These are phyloP conservation scores for Numenius arquata DNA, from an alignment of 2,113 vertebrate species.

Conservation along the genomic window DNA sequence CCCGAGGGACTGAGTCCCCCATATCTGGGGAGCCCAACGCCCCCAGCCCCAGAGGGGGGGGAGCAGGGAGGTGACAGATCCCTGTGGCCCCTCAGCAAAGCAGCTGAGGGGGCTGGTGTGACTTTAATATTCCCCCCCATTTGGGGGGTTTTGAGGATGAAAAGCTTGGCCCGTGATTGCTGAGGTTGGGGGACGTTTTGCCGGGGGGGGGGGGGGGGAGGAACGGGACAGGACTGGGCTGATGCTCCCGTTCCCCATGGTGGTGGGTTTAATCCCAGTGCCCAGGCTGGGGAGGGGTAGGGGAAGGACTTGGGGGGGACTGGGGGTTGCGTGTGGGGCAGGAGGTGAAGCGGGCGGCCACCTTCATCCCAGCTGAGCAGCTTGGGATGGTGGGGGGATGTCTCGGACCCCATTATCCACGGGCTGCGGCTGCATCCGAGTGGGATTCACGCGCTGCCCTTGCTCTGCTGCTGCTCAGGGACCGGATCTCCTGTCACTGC, in stretches of 20 bases:
- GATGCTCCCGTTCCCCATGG: not conserved
- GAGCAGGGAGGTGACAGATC: not conserved
- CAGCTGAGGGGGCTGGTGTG: not conserved
- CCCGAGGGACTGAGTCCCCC: not conserved
- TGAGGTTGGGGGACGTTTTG: not conserved
- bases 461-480: not conserved
- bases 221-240: not conserved
- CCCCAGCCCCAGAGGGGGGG: too few relatives aligned
- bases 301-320: not conserved
- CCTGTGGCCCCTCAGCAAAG: not conserved
- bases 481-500: not conserved
- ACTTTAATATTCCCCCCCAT: not conserved
- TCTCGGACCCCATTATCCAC: rapidly evolving
- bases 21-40: not conserved
- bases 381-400: rapidly evolving
- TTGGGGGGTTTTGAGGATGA: not conserved
- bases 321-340: not conserved
- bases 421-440: not conserved
- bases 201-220: too few relatives aligned
- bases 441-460: not conserved
- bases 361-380: not conserved
- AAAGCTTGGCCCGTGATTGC: not conserved
- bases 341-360: rapidly evolving
- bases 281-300: not conserved
- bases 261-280: not conserved